Base-by-base conservation (phyloP, 2,113 vertebrate genomes). In the Mesoclemmys tuberculata region DNA sequence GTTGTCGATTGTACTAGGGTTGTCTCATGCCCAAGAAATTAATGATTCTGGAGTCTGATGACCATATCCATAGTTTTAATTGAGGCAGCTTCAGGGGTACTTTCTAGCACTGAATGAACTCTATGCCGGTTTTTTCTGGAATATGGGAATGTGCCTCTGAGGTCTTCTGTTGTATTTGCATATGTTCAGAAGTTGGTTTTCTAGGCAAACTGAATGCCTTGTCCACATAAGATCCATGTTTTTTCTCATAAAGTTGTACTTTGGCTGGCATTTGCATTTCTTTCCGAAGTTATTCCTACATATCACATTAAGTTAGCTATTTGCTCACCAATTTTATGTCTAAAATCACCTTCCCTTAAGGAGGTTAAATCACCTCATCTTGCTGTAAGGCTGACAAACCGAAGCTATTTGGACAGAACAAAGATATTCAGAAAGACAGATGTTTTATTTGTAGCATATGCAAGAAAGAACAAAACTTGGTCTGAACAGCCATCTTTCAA, bases 391-490 rank as follows among this genome's bases (percentile, higher is more conserved):
- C 1, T 51, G 16, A 16, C 10, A 92, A 0, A 84, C 26, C 29
- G 49, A 86, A 24, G 1, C 11, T 82, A 68, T 88, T 80, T 61
- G 7, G 90, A 16, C 14, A 46, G 26, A n/a, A 49, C 4, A 44
- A 3, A 88, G 16, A 1, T 0, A 1, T 88, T 90, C 0, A 0
- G 54, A 55, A n/a, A 2, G 41, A 80, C 11, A 79, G 27, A 58
- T 83, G 27, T 35, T 2, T 21, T 31, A 35, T 82, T 55, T 77
- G 10, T 8, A 89, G 10, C 82, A 78, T 80, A 75, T 81, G 16
- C 31, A 68, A 35, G 61, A 68, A 21, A 8, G 5, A 78, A 13
- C 2, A 24, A 74, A 41, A 19, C 6, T 87, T 0, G 82, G 71
- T 90, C 7, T 51, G n/a, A 48, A 26, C 2, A 85, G 0, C 31